Percentiles rank a stretch among this genome's conserved stretches.
phyloP scores from a whole-genome alignment of 2,888 invertebrate genomes.

The Drosophila anceps region DNA sequence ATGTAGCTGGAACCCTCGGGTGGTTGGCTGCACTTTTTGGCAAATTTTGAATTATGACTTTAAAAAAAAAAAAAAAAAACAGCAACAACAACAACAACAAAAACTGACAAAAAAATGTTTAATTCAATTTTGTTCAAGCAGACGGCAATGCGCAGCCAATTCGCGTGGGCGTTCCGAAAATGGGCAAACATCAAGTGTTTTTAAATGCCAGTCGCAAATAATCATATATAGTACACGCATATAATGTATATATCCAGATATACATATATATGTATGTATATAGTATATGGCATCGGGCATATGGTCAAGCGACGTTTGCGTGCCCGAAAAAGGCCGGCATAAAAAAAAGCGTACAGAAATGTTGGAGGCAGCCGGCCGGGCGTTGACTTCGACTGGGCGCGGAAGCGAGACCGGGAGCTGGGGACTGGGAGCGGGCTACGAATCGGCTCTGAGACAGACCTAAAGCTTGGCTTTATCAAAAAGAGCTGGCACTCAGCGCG shows the following conservation, averaged over 20 bases:
- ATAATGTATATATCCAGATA: constrained; percentile 9
- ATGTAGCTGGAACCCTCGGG: constrained; percentile 45
- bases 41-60: constrained; percentile 71
- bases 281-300: constrained; percentile 34
- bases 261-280: constrained; percentile 14
- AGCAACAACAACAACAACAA: neutral
- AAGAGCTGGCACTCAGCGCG: constrained; percentile 41
- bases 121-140: constrained; percentile 58
- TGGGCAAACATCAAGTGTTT: constrained; percentile 71
- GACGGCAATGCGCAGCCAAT: constrained; percentile 19
- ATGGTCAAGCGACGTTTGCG: constrained; percentile 70
- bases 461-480: constrained; percentile 47
- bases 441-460: constrained; percentile 4
- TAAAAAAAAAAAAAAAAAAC: neutral
- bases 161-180: constrained; percentile 72
- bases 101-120: constrained; percentile 34
- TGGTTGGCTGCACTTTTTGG: constrained; percentile 64
- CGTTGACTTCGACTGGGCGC: constrained; percentile 65
- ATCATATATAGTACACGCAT: constrained; percentile 19
- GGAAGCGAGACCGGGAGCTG: constrained; percentile 44
- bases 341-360: constrained; percentile 3
- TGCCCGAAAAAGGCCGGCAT: constrained; percentile 76
- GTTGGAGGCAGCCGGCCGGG: constrained; percentile 43
- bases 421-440: neutral
- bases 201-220: constrained; percentile 59